Evolutionary conservation across 2,113 vertebrate genomes (phyloP).

Genomic region (Maccullochella peelii): DNA sequence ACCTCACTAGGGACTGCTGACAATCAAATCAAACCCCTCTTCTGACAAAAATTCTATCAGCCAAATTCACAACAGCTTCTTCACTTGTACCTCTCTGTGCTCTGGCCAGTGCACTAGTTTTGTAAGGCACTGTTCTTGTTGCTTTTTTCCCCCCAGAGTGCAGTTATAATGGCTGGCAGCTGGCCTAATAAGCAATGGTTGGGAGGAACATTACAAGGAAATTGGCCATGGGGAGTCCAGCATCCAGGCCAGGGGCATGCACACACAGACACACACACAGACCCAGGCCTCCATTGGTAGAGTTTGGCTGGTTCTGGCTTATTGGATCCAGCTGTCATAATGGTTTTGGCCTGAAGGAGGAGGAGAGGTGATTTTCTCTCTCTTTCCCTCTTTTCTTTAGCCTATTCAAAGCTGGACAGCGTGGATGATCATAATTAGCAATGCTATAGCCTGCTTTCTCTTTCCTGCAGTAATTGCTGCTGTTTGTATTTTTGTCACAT

Average conservation of each 20-base stretch:
- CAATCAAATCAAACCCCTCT: constrained; percentile 2
- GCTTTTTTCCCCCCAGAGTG: neutral
- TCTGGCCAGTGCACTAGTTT: neutral
- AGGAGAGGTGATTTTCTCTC: constrained; percentile 5
- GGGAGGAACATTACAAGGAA: constrained; percentile 36
- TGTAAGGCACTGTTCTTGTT: neutral
- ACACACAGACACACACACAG: neutral
- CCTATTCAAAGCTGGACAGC: constrained; percentile 16
- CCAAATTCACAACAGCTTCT: neutral
- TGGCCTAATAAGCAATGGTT: constrained; percentile 25
- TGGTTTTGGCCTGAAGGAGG: constrained; percentile 38
- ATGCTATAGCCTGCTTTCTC: neutral
- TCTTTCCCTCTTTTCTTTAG: neutral
- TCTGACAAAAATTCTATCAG: neutral
- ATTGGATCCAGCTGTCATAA: constrained; percentile 45
- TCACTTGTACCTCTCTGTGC: neutral
- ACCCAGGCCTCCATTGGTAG: neutral
- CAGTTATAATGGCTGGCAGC: constrained; percentile 12
- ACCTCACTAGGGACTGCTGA: constrained; percentile 4
- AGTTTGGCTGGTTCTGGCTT: constrained; percentile 34
- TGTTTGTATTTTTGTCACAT: constrained; percentile 1
- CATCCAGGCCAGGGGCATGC: neutral
- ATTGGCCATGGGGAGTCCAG: constrained; percentile 24
- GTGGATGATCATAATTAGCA: constrained; percentile 25
- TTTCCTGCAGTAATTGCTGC: constrained; percentile 29